Conservation (phyloP, 2,888 invertebrate genomes). For the Hirudinaria manillensis region DNA sequence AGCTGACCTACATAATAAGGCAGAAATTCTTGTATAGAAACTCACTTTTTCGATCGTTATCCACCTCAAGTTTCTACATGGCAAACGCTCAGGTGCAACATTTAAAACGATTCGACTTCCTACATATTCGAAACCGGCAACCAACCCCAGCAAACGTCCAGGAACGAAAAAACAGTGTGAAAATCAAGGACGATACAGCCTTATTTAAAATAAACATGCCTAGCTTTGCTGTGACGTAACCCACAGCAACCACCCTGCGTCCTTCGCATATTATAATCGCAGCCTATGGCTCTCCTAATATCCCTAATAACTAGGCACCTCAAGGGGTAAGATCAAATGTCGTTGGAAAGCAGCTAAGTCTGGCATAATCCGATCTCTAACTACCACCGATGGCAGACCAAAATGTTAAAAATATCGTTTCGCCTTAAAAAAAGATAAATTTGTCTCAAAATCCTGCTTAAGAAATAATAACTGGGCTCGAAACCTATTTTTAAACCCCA, state of each 20-base stretch:
- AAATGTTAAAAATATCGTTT: too few relatives aligned
- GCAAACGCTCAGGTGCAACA: too few relatives aligned
- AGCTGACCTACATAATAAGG: too few relatives aligned
- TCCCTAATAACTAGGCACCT: constrained; percentile 15
- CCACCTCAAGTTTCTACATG: too few relatives aligned
- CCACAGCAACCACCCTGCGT: constrained; percentile 10
- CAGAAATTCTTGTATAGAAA: too few relatives aligned
- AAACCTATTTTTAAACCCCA: constrained; percentile 16
- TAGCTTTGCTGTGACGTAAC: constrained; percentile 16
- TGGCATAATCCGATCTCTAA: too few relatives aligned
- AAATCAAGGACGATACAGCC: constrained; percentile 5
- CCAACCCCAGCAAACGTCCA: not conserved
- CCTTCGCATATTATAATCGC: constrained; percentile 16
- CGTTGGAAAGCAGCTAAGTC: not conserved
- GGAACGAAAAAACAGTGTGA: constrained; percentile 13
- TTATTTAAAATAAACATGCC: constrained; percentile 15
- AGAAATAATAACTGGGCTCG: not conserved
- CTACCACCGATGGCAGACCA: too few relatives aligned
- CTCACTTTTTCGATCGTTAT: too few relatives aligned
- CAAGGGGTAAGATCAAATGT: constrained; percentile 1
- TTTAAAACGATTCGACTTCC: too few relatives aligned
- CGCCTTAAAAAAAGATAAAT: too few relatives aligned
- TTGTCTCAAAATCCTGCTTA: not conserved
- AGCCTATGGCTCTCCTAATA: not conserved
- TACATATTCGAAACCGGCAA: too few relatives aligned